Evolutionary conservation across 2,797 vertebrate species (phyloP), one percentile per base, ranked within the genome.

Genomic region (Neosilurus mollespiculum): DNA sequence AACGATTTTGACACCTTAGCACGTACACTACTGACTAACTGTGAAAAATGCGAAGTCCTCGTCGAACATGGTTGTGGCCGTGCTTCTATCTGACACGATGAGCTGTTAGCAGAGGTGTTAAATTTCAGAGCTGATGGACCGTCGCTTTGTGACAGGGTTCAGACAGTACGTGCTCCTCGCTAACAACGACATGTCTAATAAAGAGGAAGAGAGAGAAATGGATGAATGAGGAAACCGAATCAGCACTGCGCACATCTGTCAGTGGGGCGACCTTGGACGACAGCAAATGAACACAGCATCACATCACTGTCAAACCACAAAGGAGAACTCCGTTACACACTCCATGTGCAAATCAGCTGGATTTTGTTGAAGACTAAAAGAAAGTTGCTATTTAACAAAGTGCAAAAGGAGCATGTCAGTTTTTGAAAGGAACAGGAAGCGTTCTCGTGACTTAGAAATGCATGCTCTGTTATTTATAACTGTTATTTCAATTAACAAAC

Each of bases 181-280:
- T 77, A 81, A 85, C 83, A 58, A 78, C 53, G 53, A 82, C 56
- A 80, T 66, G 82, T 85, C 80, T 88, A 87, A 89, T 86, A 87
- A 75, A 54, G 37, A 80, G 73, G 56, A 70, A 65, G 22, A 62
- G 54, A 49, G 79, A 66, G 79, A 70, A 64, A 81, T 30, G 24
- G 53, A 72, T 37, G 82, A 77, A 81, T 12, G 64, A 58, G 80
- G 71, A 83, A 82, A 75, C 43, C 34, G 81, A 87, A 84, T 87
- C 69, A 82, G 82, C 80, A 77, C 75, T 53, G 8, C 77, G 75
- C 82, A 78, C 86, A 87, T 84, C 89, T 89, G 87, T 87, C 72
- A 66, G 77, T 5, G 12, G 82, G 69, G 58, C 49, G 78, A 86
- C 64, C 81, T 81, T 43, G 62, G 22, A 73, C 14, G n/a, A 75